Evolutionary conservation across 2,888 invertebrate genomes (phyloP), one percentile per base, ranked within the genome.

Genomic region (Oligia fasciuncula): DNA sequence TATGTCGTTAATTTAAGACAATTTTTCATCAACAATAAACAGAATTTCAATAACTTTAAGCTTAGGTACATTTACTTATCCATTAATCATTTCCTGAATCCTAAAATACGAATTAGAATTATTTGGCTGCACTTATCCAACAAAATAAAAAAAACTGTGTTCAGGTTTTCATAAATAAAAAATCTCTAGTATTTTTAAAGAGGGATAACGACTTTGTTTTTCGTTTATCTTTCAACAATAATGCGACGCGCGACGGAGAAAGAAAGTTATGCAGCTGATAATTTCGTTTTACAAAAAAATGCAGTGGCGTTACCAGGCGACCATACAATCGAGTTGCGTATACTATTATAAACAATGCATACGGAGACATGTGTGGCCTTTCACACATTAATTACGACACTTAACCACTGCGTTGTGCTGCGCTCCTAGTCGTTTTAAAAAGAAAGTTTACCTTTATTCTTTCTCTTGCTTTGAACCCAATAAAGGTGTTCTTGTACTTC

Each of bases 331-430:
- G 76, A 75, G 77, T 49, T 77, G 75, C 73, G 60, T 77, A 62
- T 72, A n/a, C n/a, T 70, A 76, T 35, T 67, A 29, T 43, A 79
- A 76, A 85, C 87, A 87, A 83, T 81, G 75, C 77, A 74, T 72
- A 81, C 78, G 67, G 81, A 80, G 85, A 81, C 86, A 85, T 83
- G 72, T 81, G 78, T 83, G 81, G 88, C 83, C 82, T 86, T 89
- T 89, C 89, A 87, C 86, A 89, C 77, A 84, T 85, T 89, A 87
- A 90, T 89, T 84, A 82, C 85, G 74, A 73, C 68, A 82, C 69
- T 78, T 83, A 86, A 76, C 84, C 80, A 71, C 83, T 77, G 49
- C 74, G 72, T 85, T 87, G 84, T 89, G 60, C 80, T 86, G 83
- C 11, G 71, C 87, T 87, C 88, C 87, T 86, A 83, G 86, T 87